Evolutionary conservation across 2,888 invertebrate genomes (phyloP), one percentile per base, ranked within the genome.

Genomic region (Rhagium mordax): DNA sequence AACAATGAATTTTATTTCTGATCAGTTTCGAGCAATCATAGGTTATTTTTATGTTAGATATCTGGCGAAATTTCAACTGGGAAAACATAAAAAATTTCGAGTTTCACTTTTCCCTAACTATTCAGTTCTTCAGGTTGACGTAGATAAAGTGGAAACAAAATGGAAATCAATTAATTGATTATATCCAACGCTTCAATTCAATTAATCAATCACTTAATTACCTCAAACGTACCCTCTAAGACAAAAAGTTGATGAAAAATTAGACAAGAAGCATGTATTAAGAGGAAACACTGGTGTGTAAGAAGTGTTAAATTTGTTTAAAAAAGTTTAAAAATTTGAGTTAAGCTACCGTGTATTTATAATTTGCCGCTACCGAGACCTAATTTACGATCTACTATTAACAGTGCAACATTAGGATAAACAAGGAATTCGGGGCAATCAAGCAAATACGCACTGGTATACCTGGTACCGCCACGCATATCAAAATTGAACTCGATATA

Each of bases 391-490:
- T 24, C 24, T 10, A 18, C 48, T 41, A 55, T 57, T 51, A n/a
- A 47, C 21, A 57, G 41, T 47, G 15, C 29, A 21, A 18, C 4
- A 20, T 18, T 5, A n/a, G 57, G 67, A 29, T 67, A 57, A 57
- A 57, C 55, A 24, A 47, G 57, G 67, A 67, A 57, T 67, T 41
- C 41, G 16, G 21, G 57, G 33, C 29, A 57, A 57, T 67, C 24
- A 29, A n/a, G 57, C 24, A 57, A 57, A 67, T 67, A 55, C 67
- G 57, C 55, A 24, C 6, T 66, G 18, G 33, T 55, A 47, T 57
- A 67, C 67, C 67, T 67, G 67, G 67, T 24, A 67, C 67, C 47
- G n/a, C 57, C 55, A 67, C 67, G 67, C 67, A 67, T 67, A 57
- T 55, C 55, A 13, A 67, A 57, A 67, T 67, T 67, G 67, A 67